Evolutionary conservation across 2,113 vertebrate species (phyloP), one percentile per base, ranked within the genome.

Genomic region (Rhagologus leucostigma): DNA sequence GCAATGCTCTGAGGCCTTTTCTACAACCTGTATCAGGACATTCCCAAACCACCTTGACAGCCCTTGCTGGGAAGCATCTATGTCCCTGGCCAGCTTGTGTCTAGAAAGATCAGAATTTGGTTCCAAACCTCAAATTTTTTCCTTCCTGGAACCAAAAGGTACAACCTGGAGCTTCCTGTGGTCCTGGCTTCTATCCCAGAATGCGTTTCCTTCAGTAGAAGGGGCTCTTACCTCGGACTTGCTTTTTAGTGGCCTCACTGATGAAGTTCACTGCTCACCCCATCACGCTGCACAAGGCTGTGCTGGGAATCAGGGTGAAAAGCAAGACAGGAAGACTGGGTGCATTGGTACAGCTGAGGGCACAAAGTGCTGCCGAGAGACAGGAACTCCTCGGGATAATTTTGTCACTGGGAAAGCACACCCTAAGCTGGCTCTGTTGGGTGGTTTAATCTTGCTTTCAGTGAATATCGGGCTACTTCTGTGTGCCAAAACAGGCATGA

Each of bases 241-340:
- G 29, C 53, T 87, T 4, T 0, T 30, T 81, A 49, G 17, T 30
- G 23, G 27, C 35, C 32, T 39, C 69, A 22, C 42, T 16, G 65
- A 13, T 11, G 24, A 80, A 52, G 35, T 79, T 56, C 11, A 2
- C n/a, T 44, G 35, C 55, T 90, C 16, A 9, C 9, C 46, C 19
- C 59, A 20, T 23, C 55, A 12, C 0, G 0, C 26, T 1, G 0
- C 26, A 24, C 2, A 2, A 60, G 37, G 55, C 29, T 65, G 33
- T 60, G 59, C 3, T 80, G 68, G 53, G 32, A 74, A 53, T 74
- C 26, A 23, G n/a, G 47, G 17, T 42, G 46, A 55, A 57, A 71
- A 87, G 9, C 11, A 15, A 68, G 23, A 29, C 10, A 37, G 52
- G 32, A 55, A 42, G 84, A 5, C 22, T 7, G 37, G 10, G 19